phyloP scores from a whole-genome alignment of 2,797 vertebrate genomes.

The Astyanax mexicanus region DNA sequence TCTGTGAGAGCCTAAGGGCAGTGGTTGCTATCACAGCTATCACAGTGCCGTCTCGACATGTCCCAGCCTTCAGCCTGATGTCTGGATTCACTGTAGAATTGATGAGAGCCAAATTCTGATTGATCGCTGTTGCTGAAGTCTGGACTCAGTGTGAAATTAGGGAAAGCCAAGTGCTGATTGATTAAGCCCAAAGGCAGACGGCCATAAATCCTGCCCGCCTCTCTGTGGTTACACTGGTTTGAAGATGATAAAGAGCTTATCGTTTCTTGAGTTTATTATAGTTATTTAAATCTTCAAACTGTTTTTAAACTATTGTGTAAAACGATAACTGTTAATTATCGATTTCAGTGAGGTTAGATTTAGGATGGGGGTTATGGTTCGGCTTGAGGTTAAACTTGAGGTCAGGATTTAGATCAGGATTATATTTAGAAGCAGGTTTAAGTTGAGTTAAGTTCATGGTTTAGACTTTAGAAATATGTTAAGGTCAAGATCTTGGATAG shows the following conservation, averaged over 20 bases:
- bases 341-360: too few species aligned
- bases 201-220: background rate
- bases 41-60: conserved; percentile 1
- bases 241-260: background rate
- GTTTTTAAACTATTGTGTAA: too few species aligned
- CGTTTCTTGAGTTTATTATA: background rate
- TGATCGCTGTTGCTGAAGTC: background rate
- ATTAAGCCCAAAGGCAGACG: background rate
- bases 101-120: conserved; percentile 3
- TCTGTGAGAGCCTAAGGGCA: background rate
- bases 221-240: background rate
- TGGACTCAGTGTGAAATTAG: conserved; percentile 3
- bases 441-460: too few species aligned
- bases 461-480: too few species aligned
- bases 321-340: too few species aligned
- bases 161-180: background rate
- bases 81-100: background rate
- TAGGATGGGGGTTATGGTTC: too few species aligned
- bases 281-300: background rate
- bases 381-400: too few species aligned
- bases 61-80: background rate
- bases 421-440: too few species aligned
- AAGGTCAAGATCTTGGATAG: too few species aligned
- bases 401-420: too few species aligned
- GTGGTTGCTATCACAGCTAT: background rate